A percentile compares a stretch with the other conserved stretches of the same genome.
Evolutionary conservation across 2,888 invertebrate genomes (phyloP).

Genomic region (Tenthredo livida): DNA sequence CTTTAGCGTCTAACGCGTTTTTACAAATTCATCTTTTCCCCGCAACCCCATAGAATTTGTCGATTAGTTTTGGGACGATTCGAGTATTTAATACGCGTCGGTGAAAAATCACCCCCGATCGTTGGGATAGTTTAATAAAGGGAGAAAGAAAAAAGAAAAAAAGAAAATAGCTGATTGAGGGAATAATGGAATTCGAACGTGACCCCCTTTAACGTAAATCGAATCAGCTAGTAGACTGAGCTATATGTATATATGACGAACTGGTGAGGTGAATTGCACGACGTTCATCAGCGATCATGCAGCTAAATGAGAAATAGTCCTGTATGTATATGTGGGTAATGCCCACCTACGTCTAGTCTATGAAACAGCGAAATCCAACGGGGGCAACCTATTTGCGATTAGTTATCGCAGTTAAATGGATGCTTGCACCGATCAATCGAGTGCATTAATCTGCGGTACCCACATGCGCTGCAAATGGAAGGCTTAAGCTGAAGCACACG

Average conservation of each 20-base stretch:
- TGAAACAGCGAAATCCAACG: constrained; percentile 6
- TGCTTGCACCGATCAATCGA: constrained; percentile 31
- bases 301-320: constrained; percentile 11
- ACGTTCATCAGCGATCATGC: constrained; percentile 30
- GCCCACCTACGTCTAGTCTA: neutral
- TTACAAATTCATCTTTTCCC: no score
- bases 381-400: constrained; percentile 4
- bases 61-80: no score
- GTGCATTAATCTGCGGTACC: constrained; percentile 15
- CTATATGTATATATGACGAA: neutral
- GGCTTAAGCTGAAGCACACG: neutral
- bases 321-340: neutral
- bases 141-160: neutral
- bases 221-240: neutral
- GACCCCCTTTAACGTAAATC: constrained; percentile 4
- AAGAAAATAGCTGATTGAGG: neutral
- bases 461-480: neutral
- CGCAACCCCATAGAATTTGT: no score
- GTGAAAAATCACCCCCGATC: neutral
- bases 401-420: constrained; percentile 33
- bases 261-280: neutral
- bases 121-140: neutral
- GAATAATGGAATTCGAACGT: neutral
- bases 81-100: no score
- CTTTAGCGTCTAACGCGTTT: no score